These are phyloP conservation scores for Pseudois nayaur DNA, from an alignment of 2,113 vertebrate species.

Conservation along the genomic window DNA sequence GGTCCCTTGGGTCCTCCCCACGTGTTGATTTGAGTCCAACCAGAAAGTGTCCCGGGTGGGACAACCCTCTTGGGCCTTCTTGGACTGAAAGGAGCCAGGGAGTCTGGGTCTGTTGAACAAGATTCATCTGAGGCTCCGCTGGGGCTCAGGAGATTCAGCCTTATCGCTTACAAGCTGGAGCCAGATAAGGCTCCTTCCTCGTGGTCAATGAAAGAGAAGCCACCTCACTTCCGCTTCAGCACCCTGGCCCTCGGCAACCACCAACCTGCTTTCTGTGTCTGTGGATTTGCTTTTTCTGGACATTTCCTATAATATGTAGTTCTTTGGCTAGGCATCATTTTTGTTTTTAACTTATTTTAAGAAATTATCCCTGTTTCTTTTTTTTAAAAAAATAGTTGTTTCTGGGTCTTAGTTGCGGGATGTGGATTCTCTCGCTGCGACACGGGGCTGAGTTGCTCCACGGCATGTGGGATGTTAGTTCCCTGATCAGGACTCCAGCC, in stretches of 20 bases:
- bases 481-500: not conserved
- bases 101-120: not conserved
- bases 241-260: not conserved
- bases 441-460: not conserved
- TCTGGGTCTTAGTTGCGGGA: not conserved
- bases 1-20: not conserved
- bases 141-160: too few relatives aligned
- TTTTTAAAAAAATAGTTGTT: not conserved
- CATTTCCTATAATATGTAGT: not conserved
- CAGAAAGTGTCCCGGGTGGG: not conserved
- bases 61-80: not conserved
- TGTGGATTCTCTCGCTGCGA: not conserved
- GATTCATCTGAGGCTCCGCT: not conserved
- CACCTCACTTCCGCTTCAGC: not conserved
- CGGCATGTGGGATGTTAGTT: not conserved
- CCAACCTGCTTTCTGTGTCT: not conserved
- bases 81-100: not conserved
- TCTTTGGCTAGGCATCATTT: not conserved
- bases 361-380: not conserved
- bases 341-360: not conserved
- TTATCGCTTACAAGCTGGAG: accelerated
- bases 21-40: not conserved
- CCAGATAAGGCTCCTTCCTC: not conserved
- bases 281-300: not conserved
- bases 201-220: not conserved